Percentiles rank a stretch among this genome's conserved stretches.
phyloP scores from a whole-genome alignment of 2,888 invertebrate genomes.

The Stenotaenia linearis region DNA sequence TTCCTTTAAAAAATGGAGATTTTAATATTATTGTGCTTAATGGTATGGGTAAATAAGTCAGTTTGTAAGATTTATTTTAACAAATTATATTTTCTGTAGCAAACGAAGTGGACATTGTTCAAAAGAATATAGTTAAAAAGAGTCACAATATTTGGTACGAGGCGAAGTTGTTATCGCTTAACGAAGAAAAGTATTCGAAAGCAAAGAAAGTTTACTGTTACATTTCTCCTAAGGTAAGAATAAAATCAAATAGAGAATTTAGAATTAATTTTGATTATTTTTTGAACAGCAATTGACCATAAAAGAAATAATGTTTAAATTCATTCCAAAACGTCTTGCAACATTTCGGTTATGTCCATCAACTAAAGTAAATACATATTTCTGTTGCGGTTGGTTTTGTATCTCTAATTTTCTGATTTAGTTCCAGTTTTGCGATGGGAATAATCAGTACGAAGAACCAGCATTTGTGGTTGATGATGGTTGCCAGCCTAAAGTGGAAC shows the following conservation, averaged over 20 bases:
- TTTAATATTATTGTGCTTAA: slow-evolving; percentile 87
- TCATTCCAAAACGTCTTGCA: slow-evolving; percentile 84
- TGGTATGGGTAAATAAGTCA: slow-evolving; percentile 51
- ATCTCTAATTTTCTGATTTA: slow-evolving; percentile 45
- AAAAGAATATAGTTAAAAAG: slow-evolving; percentile 76
- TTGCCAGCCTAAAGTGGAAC: slow-evolving; percentile 75
- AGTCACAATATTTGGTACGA: slow-evolving; percentile 77
- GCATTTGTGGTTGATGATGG: slow-evolving; percentile 85
- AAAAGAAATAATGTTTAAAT: slow-evolving; percentile 86
- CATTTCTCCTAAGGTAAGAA: slow-evolving; percentile 67
- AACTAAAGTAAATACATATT: slow-evolving; percentile 63
- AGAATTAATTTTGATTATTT: slow-evolving; percentile 17
- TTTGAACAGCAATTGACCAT: slow-evolving; percentile 66
- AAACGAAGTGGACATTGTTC: slow-evolving; percentile 73
- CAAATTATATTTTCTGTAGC: no score
- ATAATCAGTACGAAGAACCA: slow-evolving; percentile 54
- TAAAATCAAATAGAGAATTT: background rate
- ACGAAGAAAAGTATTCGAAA: slow-evolving; percentile 60
- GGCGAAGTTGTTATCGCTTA: slow-evolving; percentile 64
- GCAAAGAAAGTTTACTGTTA: slow-evolving; percentile 83
- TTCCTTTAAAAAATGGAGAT: slow-evolving; percentile 76
- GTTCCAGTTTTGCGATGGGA: slow-evolving; percentile 62
- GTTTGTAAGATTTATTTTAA: background rate
- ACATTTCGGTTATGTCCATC: slow-evolving; percentile 90
- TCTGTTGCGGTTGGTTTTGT: background rate